Percentiles rank a stretch among this genome's conserved stretches.
These are phyloP conservation scores for Chondrosia reniformis DNA, from an alignment of 37 sponge, comb jelly and placozoan genomes.

Conservation along the genomic window DNA sequence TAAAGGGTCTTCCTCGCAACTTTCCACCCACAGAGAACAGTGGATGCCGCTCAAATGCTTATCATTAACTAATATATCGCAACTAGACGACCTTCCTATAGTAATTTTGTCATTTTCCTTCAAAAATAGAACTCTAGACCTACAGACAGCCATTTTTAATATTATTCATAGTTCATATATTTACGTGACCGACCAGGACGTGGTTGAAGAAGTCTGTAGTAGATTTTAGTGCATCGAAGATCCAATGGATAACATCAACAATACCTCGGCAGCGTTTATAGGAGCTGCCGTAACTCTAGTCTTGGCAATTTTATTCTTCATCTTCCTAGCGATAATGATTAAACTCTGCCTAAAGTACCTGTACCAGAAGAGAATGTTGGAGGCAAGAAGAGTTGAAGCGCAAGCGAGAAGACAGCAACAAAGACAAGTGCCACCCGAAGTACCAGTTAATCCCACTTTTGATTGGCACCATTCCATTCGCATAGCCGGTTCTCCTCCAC, in stretches of 20 bases:
- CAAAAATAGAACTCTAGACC: not conserved
- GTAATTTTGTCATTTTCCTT: not conserved
- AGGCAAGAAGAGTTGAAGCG: conserved; percentile 7
- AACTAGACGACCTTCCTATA: conserved; percentile 12
- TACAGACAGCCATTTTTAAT: not conserved
- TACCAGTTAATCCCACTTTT: conserved; percentile 61
- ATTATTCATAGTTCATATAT: not conserved
- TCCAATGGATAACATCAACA: no score
- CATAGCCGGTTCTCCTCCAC: conserved; percentile 70
- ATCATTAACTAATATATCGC: conserved; percentile 24
- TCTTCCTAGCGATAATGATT: conserved; percentile 67
- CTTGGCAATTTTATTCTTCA: conserved; percentile 68
- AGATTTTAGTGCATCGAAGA: no score
- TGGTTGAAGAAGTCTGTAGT: no score
- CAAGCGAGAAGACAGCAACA: conserved; percentile 17
- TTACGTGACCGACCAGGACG: no score
- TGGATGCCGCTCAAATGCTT: conserved; percentile 22
- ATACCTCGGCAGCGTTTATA: conserved; percentile 58
- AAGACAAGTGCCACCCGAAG: conserved; percentile 10
- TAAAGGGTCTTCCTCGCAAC: no score
- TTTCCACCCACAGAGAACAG: conserved; percentile 27
- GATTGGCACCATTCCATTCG: conserved; percentile 81
- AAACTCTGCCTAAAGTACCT: conserved; percentile 68
- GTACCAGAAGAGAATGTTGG: conserved; percentile 4
- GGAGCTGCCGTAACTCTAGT: conserved; percentile 78